Conservation (phyloP, 2,888 invertebrate species). For the Oscheius sp. region DNA sequence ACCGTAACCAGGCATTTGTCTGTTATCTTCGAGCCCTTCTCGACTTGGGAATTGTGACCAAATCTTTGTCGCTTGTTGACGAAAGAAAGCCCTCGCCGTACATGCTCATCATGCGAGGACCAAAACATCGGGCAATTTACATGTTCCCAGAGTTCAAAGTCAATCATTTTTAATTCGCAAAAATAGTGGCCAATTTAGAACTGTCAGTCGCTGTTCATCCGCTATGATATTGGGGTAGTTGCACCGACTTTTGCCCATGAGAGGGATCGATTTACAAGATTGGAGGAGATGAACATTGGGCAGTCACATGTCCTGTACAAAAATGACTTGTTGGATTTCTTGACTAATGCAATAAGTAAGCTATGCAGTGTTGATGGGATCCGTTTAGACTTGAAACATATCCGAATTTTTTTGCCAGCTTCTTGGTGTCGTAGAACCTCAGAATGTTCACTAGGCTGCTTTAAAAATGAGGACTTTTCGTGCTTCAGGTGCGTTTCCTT, state of each 20-base stretch:
- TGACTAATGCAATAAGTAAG: constrained; percentile 42
- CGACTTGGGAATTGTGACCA: constrained; percentile 37
- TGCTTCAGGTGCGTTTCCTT: constrained; percentile 41
- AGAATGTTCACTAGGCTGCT: constrained; percentile 43
- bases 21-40: constrained; percentile 43
- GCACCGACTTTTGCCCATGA: constrained; percentile 48
- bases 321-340: constrained; percentile 41
- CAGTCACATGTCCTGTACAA: constrained; percentile 52
- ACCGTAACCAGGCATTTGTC: constrained; percentile 44
- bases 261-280: constrained; percentile 40
- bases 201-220: constrained; percentile 39
- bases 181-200: constrained; percentile 35
- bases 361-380: background rate
- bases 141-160: constrained; percentile 56
- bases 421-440: constrained; percentile 39
- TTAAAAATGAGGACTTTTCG: constrained; percentile 42
- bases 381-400: constrained; percentile 37
- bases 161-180: background rate
- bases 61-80: constrained; percentile 39
- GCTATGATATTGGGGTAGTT: constrained; percentile 51
- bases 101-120: constrained; percentile 47
- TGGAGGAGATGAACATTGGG: constrained; percentile 37
- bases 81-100: constrained; percentile 47
- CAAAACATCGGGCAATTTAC: constrained; percentile 38
- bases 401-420: constrained; percentile 41